Evolutionary conservation across 1,140 invertebrate species (phyloP).

Genomic region (Nautilus pompilius): DNA sequence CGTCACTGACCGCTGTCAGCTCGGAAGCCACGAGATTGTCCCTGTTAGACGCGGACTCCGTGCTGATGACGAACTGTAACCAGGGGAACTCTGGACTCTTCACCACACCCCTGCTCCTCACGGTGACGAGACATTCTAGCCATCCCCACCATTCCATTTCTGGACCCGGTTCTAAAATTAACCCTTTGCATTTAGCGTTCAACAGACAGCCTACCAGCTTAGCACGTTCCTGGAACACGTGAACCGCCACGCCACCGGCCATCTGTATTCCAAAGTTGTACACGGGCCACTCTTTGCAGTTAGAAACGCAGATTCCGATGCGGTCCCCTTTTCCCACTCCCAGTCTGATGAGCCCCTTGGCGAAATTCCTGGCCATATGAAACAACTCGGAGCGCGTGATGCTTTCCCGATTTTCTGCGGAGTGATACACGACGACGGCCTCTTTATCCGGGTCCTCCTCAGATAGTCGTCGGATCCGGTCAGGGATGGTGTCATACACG

Average conservation of each 20-base stretch:
- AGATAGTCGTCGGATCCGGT: no score
- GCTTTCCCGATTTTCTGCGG: no score
- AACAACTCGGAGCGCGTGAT: no score
- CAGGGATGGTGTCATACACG: no score
- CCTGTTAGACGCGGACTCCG: no score
- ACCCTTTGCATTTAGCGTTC: neutral
- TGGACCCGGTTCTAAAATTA: neutral
- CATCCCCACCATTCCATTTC: neutral
- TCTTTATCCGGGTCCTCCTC: no score
- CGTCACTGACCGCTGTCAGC: neutral
- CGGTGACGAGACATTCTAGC: neutral
- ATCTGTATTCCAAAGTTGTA: neutral
- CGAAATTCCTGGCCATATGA: neutral
- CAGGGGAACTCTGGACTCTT: neutral
- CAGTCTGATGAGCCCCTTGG: neutral
- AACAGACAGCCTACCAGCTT: neutral
- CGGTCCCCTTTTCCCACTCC: neutral
- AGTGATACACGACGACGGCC: no score
- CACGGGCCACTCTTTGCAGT: neutral
- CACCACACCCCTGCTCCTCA: neutral
- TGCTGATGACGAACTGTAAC: neutral
- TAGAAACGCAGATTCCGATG: neutral
- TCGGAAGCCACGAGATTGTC: neutral
- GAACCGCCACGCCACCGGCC: neutral
- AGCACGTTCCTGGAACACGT: neutral